A percentile compares a stretch with the other conserved stretches of the same genome.
Conservation (phyloP, 2,797 vertebrate genomes). For the Oreonectes daqikongensis region DNA sequence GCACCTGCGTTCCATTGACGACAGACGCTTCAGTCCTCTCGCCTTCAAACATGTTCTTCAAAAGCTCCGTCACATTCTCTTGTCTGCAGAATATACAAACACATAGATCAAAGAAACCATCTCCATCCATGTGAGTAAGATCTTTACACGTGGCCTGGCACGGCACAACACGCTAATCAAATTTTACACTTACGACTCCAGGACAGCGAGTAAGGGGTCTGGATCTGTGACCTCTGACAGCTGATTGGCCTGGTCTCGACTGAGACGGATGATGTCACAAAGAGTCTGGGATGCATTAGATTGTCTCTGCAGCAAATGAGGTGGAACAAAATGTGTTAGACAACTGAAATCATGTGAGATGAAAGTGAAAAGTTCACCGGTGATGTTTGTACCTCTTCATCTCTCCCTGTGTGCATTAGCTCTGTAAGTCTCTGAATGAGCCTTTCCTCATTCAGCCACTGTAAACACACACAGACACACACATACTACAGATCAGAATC, state of each 20-base stretch:
- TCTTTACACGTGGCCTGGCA: too few species aligned
- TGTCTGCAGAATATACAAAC: constrained; percentile 73
- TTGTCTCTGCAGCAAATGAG: constrained; percentile 77
- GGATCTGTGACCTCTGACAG: constrained; percentile 86
- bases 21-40: constrained; percentile 88
- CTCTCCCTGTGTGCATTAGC: constrained; percentile 88
- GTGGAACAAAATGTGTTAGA: neutral
- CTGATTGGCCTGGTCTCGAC: constrained; percentile 94
- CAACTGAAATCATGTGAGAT: constrained; percentile 1
- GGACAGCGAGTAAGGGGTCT: constrained; percentile 87
- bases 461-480: constrained; percentile 37
- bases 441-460: constrained; percentile 95
- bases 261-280: constrained; percentile 94
- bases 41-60: constrained; percentile 93
- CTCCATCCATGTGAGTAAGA: neutral
- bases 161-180: neutral
- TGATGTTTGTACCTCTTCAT: constrained; percentile 88
- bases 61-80: constrained; percentile 90
- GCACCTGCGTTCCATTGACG: constrained; percentile 93
- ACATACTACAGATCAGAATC: constrained; percentile 3
- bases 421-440: constrained; percentile 91
- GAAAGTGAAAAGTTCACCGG: neutral
- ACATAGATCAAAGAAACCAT: neutral
- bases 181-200: constrained; percentile 90
- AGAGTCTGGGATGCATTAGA: constrained; percentile 97